These are phyloP conservation scores for Trachymyrmex septentrionalis DNA, from an alignment of 1,140 invertebrate species.

Conservation along the genomic window DNA sequence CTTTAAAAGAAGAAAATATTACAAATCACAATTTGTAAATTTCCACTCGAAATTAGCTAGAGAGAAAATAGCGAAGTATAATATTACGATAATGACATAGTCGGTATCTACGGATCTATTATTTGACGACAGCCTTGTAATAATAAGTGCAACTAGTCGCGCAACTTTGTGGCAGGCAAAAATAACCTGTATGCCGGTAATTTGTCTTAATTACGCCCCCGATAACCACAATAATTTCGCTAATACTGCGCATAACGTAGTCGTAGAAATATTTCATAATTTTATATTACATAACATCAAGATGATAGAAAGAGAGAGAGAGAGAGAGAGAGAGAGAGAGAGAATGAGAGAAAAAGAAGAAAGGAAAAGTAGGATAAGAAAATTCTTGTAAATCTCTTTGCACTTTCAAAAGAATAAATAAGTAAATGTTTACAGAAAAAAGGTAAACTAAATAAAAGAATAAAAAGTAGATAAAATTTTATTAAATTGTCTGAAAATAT, in stretches of 20 bases:
- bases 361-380: neutral
- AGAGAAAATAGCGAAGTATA: constrained; percentile 32
- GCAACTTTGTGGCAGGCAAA: constrained; percentile 47
- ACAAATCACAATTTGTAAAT: constrained; percentile 28
- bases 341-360: too few relatives aligned
- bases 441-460: neutral
- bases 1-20: neutral
- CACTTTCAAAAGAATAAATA: neutral
- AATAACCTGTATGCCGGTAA: constrained; percentile 33
- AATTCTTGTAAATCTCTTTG: neutral
- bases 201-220: constrained; percentile 62
- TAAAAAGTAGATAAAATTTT: neutral
- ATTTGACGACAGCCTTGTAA: constrained; percentile 27
- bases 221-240: constrained; percentile 40
- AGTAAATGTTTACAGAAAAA: neutral
- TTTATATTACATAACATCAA: constrained; percentile 13
- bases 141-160: constrained; percentile 45
- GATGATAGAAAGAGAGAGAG: neutral
- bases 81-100: constrained; percentile 46
- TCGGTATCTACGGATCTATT: constrained; percentile 7
- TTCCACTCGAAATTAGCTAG: neutral
- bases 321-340: too few relatives aligned
- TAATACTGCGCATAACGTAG: constrained; percentile 25
- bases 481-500: neutral
- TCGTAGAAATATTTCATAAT: constrained; percentile 58